Conservation (phyloP, 2,113 vertebrate genomes). For the Probosciger aterrimus region DNA sequence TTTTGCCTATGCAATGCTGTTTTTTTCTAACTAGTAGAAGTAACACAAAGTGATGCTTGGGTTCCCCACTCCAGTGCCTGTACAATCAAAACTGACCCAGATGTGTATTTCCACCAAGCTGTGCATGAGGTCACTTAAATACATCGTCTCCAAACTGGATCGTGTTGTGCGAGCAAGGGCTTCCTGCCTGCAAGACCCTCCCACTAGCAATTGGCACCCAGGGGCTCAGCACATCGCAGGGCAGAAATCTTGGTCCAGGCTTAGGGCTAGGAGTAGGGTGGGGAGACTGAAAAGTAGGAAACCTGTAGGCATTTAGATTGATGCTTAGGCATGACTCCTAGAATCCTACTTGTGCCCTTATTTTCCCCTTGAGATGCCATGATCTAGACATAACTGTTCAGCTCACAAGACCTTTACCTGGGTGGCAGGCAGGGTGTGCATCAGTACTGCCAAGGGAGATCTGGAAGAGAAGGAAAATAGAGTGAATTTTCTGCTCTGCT, state of each 20-base stretch:
- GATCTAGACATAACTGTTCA: not conserved
- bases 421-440: no score
- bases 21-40: not conserved
- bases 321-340: not conserved
- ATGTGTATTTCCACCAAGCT: not conserved
- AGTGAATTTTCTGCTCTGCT: not conserved
- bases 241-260: not conserved
- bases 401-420: not conserved
- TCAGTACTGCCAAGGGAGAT: not conserved
- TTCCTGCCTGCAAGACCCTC: not conserved
- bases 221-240: not conserved
- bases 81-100: not conserved
- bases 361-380: not conserved
- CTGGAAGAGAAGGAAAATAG: not conserved
- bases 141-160: rapidly evolving
- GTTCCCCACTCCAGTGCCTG: not conserved
- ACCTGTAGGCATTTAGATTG: not conserved
- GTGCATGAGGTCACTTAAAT: not conserved
- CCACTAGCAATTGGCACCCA: rapidly evolving
- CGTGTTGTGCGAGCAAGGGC: rapidly evolving
- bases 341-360: not conserved
- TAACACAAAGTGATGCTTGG: not conserved
- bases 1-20: not conserved
- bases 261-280: not conserved
- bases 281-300: not conserved